Conservation (phyloP, 2,888 invertebrate species). For the Chrysomela aeneicollis region DNA sequence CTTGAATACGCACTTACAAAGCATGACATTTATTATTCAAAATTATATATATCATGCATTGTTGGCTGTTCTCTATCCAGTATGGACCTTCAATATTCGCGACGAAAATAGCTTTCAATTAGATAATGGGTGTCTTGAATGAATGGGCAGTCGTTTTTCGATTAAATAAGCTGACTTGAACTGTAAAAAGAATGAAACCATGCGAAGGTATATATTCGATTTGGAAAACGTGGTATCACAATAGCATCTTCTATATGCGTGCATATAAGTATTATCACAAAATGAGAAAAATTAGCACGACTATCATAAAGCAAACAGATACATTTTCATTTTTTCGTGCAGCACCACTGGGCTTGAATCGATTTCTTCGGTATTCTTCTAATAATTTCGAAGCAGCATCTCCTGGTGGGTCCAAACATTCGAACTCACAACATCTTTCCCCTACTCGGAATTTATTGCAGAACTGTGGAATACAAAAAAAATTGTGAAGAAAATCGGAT, state of each 20-base stretch:
- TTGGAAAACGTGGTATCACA: not conserved
- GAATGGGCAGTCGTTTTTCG: no score
- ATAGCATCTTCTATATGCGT: not conserved
- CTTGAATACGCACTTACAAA: no score
- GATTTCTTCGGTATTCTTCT: conserved; percentile 51
- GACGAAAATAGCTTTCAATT: no score
- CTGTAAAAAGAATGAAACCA: no score
- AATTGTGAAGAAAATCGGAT: not conserved
- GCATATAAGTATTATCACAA: not conserved
- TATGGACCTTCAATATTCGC: no score
- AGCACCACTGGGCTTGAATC: not conserved
- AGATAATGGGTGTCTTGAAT: no score
- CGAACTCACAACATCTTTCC: conserved; percentile 88
- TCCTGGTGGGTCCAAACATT: conserved; percentile 82
- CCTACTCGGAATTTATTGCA: conserved; percentile 86
- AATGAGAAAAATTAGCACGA: not conserved
- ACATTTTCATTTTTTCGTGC: not conserved
- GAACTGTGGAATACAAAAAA: conserved; percentile 65
- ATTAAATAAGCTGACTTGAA: no score
- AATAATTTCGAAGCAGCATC: conserved; percentile 63
- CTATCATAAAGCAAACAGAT: not conserved
- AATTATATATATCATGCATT: no score
- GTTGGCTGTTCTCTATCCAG: no score
- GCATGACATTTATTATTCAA: no score
- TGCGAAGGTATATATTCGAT: no score